Base-by-base conservation (phyloP, 2,888 invertebrate genomes). In the Tipula unca region DNA sequence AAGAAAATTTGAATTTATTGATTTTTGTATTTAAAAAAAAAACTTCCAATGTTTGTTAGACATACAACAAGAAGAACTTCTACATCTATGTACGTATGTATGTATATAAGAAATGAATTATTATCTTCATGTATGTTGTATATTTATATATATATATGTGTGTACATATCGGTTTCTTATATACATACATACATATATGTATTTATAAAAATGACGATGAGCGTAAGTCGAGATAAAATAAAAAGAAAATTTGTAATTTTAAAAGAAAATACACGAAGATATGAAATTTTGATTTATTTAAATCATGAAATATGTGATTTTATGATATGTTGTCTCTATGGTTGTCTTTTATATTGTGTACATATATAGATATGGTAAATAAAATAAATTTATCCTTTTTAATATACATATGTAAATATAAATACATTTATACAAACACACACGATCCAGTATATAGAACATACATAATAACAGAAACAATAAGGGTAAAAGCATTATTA, bases 301-400 rank as follows among this genome's bases (percentile, higher is more conserved):
- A 69, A 69, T 69, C 69, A 69, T 69, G 69, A 69, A 69, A 69
- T 69, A 69, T 69, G 69, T 69, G 69, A 69, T 69, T 69, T 69
- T 69, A 69, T 69, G 69, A 69, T 69, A 69, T 25, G 69, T 69
- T 69, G 69, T 69, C 69, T 69, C 69, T 20, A 25, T 69, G 25
- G 69, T 69, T 69, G 69, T 13, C 10, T 69, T 69, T 69, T 69
- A 69, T 25, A 25, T 25, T 69, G 69, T 69, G 69, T 69, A 69
- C 25, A 69, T 69, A 39, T 39, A 39, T 25, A 10, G 25, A 69
- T 69, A 69, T 69, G 69, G 20, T 69, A 69, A 69, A 69, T 69
- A 69, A 69, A 10, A 69, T 69, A 69, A 69, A 69, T 25, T 25
- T 69, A 69, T 69, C 69, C 69, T 69, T 69, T 69, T 69, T 69